Percentiles rank a stretch among this genome's conserved stretches.
Conservation (phyloP, 64 coral and sea anemone genomes). For the Platygyra sinensis region DNA sequence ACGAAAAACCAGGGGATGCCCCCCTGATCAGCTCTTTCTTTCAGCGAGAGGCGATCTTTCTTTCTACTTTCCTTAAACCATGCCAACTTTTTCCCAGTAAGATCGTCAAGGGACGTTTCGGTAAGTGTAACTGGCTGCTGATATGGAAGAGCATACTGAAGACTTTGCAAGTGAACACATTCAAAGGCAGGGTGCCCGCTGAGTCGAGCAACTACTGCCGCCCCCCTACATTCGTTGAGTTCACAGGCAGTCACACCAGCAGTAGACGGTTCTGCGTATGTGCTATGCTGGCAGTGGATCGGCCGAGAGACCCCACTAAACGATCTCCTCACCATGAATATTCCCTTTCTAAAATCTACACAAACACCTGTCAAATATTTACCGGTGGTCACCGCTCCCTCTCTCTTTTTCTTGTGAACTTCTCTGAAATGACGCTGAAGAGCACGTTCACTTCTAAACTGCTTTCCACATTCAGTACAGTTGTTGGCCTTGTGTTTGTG, state of each 20-base stretch:
- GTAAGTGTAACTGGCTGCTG: not conserved
- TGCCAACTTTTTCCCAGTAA: not conserved
- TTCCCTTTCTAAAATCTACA: slow-evolving; percentile 3
- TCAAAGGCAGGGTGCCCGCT: slow-evolving; percentile 22
- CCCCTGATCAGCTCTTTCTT: not conserved
- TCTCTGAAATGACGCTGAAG: slow-evolving; percentile 23
- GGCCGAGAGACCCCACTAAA: slow-evolving; percentile 8
- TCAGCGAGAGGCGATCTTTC: not conserved
- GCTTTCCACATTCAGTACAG: no score
- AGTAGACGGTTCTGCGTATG: not conserved
- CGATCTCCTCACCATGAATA: slow-evolving; percentile 10
- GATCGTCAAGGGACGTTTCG: not conserved
- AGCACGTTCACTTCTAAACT: not conserved
- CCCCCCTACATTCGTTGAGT: slow-evolving; percentile 2
- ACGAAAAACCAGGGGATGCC: not conserved
- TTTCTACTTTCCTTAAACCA: slow-evolving; percentile 29
- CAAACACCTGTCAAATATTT: slow-evolving; percentile 17
- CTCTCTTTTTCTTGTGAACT: not conserved
- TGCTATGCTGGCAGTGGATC: slow-evolving; percentile 30
- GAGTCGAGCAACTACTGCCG: slow-evolving; percentile 6
- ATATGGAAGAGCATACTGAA: slow-evolving; percentile 1
- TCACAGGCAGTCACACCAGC: not conserved
- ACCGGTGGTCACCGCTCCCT: slow-evolving; percentile 1
- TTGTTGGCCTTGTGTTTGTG: no score
- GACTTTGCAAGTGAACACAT: slow-evolving; percentile 14